Percentiles rank a stretch among this genome's conserved stretches.
Evolutionary conservation across 2,113 vertebrate species (phyloP).

Genomic region (Phrynosoma platyrhinos): DNA sequence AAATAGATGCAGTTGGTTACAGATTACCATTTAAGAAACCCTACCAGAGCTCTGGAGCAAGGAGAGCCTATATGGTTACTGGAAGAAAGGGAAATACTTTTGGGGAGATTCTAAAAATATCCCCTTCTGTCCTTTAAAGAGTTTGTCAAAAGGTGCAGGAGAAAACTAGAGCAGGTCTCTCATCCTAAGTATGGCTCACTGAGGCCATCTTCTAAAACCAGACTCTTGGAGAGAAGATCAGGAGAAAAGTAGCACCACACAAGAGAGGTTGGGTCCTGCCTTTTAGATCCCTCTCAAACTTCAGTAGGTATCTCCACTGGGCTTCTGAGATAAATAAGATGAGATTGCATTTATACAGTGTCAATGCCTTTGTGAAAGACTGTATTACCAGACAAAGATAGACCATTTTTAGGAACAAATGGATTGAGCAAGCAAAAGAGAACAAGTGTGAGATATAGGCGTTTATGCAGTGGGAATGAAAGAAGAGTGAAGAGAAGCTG

Average conservation of each 20-base stretch:
- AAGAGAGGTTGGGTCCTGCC: constrained; percentile 44
- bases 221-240: constrained; percentile 45
- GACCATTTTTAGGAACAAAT: constrained; percentile 34
- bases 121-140: background rate
- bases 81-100: background rate
- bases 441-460: background rate
- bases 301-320: background rate
- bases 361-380: background rate
- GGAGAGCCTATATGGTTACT: background rate
- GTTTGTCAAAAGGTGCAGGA: background rate
- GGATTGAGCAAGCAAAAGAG: constrained; percentile 22
- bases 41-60: background rate
- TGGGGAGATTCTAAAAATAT: background rate
- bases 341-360: background rate
- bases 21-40: background rate
- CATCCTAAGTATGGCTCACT: constrained; percentile 32
- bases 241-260: constrained; percentile 46
- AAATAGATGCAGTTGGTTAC: background rate
- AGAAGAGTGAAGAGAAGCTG: background rate
- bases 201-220: constrained; percentile 52
- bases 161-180: constrained; percentile 13
- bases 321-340: constrained; percentile 20
- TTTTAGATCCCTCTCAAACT: background rate
- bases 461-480: background rate
- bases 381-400: background rate